Conservation (phyloP, 2,113 vertebrate species). For the Microcebus lehilahytsara region DNA sequence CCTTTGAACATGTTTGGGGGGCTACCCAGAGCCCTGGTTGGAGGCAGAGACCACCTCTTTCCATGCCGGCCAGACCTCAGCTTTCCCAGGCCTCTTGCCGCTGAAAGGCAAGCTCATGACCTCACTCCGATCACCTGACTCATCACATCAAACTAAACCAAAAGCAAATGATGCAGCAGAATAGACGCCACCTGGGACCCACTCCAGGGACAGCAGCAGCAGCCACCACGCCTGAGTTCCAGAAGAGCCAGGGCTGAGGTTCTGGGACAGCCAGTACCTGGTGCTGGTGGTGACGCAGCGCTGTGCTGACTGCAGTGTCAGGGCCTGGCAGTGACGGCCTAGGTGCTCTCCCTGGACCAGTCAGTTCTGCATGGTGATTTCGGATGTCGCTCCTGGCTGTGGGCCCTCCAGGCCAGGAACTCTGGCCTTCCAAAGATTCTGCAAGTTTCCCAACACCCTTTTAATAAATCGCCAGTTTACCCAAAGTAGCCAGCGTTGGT, state of each 20-base stretch:
- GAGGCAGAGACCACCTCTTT: neutral
- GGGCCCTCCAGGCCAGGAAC: neutral
- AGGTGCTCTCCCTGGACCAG: neutral
- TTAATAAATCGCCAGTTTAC: neutral
- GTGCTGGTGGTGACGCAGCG: neutral
- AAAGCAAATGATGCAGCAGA: neutral
- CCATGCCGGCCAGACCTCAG: neutral
- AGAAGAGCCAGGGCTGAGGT: neutral
- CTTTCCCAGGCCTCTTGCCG: neutral
- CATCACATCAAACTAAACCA: neutral
- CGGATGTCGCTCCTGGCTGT: neutral
- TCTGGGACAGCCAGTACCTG: neutral
- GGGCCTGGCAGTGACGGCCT: rapidly evolving
- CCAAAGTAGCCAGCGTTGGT: neutral
- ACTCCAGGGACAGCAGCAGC: neutral
- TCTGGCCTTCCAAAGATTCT: neutral
- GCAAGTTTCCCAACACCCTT: neutral
- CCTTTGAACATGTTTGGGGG: neutral
- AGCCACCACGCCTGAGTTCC: neutral
- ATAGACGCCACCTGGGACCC: neutral
- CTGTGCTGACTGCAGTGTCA: neutral
- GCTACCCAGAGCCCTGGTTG: neutral
- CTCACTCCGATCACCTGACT: neutral
- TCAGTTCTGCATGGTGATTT: neutral
- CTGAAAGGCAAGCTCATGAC: neutral